A percentile compares a stretch with the other conserved stretches of the same genome.
These are phyloP conservation scores for Heteromormyrus szaboi DNA, from an alignment of 2,797 vertebrate species.

Conservation along the genomic window DNA sequence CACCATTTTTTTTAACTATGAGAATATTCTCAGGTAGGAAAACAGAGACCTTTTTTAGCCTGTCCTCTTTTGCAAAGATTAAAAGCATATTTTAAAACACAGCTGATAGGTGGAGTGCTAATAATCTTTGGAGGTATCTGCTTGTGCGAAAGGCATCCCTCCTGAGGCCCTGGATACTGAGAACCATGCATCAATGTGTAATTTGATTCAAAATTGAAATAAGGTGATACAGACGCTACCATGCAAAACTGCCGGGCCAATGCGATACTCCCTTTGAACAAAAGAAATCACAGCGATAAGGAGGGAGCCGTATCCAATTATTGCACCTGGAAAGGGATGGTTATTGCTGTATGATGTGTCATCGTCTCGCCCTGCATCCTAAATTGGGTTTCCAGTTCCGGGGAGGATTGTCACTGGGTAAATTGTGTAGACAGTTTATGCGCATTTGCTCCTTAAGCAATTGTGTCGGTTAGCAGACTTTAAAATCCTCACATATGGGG, in stretches of 20 bases:
- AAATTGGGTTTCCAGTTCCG: slow-evolving; percentile 23
- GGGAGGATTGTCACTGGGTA: slow-evolving; percentile 17
- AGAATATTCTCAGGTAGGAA: slow-evolving; percentile 6
- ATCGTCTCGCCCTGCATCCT: slow-evolving; percentile 2
- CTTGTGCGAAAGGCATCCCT: slow-evolving; percentile 2
- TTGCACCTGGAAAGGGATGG: slow-evolving; percentile 24
- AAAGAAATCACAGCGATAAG: slow-evolving; percentile 23
- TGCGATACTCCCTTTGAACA: slow-evolving; percentile 21
- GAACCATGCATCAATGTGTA: slow-evolving; percentile 27
- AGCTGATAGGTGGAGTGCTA: slow-evolving; percentile 25
- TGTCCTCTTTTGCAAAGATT: slow-evolving; percentile 19
- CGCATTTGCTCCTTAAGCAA: slow-evolving; percentile 2
- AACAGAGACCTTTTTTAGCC: slow-evolving; percentile 18
- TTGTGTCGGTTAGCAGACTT: background rate
- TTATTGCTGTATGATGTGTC: slow-evolving; percentile 21
- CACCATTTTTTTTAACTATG: slow-evolving; percentile 32
- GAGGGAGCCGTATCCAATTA: slow-evolving; percentile 26
- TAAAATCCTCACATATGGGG: background rate
- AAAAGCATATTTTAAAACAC: slow-evolving; percentile 25
- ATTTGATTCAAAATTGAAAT: slow-evolving; percentile 28
- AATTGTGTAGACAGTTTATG: slow-evolving; percentile 16
- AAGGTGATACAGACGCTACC: slow-evolving; percentile 18
- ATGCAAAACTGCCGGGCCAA: slow-evolving; percentile 23
- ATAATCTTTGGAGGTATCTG: slow-evolving; percentile 29
- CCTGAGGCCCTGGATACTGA: background rate